Conservation (phyloP, 2,797 vertebrate species). For the Lycodopsis pacificus region DNA sequence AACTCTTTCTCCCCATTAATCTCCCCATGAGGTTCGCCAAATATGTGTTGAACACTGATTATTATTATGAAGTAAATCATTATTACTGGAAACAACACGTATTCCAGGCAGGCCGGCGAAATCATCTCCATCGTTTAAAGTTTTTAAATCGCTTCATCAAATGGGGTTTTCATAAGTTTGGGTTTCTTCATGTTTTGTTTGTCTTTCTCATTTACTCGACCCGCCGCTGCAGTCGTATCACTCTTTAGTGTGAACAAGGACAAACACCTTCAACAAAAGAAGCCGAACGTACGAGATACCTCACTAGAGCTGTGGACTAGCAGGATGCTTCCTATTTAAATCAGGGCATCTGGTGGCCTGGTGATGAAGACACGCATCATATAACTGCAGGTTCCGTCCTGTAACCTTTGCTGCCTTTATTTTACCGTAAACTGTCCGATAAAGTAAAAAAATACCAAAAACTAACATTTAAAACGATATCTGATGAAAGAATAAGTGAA, state of each 20-base stretch:
- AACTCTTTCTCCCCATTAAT: constrained; percentile 24
- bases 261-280: background rate
- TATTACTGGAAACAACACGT: background rate
- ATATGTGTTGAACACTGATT: constrained; percentile 13
- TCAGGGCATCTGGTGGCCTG: background rate
- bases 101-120: background rate
- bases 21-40: constrained; percentile 5
- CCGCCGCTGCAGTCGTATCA: background rate
- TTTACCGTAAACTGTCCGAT: background rate
- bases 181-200: background rate
- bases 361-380: background rate
- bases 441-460: background rate
- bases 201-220: background rate
- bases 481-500: background rate
- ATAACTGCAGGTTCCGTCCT: background rate
- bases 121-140: background rate
- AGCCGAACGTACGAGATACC: no score
- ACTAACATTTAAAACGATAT: background rate
- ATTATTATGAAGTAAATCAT: background rate
- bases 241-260: background rate
- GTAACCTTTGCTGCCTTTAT: background rate
- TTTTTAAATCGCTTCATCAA: background rate
- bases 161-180: no score
- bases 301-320: background rate
- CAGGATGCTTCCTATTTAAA: background rate